These are phyloP conservation scores for Periphyllus acericola DNA, from an alignment of 2,888 invertebrate species.

Conservation along the genomic window DNA sequence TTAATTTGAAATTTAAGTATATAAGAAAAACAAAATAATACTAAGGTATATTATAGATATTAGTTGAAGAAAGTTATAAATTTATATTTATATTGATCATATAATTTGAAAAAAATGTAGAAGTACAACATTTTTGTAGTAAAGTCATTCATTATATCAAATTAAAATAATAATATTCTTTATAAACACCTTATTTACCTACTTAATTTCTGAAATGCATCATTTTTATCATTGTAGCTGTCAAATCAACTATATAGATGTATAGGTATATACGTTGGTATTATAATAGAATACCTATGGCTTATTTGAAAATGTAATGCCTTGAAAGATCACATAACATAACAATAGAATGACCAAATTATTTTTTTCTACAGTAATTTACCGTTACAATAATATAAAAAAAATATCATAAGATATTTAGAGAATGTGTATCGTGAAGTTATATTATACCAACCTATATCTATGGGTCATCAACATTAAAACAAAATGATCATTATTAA, in stretches of 20 bases:
- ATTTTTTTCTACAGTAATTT: constrained; percentile 53
- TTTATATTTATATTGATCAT: too few relatives aligned
- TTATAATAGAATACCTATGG: constrained; percentile 44
- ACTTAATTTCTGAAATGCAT: neutral
- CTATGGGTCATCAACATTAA: constrained; percentile 33
- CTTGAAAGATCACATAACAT: constrained; percentile 41
- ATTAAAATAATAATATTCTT: neutral
- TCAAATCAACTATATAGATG: constrained; percentile 4
- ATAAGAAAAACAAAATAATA: neutral
- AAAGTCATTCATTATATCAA: neutral
- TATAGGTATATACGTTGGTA: neutral
- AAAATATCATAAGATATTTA: constrained; percentile 43
- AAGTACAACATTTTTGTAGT: too few relatives aligned
- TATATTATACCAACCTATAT: constrained; percentile 21
- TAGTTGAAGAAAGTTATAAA: too few relatives aligned
- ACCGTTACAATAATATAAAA: constrained; percentile 48
- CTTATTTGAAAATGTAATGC: constrained; percentile 47
- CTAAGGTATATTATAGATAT: too few relatives aligned
- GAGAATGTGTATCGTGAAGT: constrained; percentile 31
- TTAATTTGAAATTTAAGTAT: neutral
- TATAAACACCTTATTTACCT: neutral
- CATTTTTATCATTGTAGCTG: neutral
- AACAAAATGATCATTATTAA: constrained; percentile 3
- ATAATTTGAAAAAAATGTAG: too few relatives aligned
- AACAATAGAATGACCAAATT: constrained; percentile 57